phyloP scores from a whole-genome alignment of 2,888 invertebrate species.

The Ypsolopha scabrella region DNA sequence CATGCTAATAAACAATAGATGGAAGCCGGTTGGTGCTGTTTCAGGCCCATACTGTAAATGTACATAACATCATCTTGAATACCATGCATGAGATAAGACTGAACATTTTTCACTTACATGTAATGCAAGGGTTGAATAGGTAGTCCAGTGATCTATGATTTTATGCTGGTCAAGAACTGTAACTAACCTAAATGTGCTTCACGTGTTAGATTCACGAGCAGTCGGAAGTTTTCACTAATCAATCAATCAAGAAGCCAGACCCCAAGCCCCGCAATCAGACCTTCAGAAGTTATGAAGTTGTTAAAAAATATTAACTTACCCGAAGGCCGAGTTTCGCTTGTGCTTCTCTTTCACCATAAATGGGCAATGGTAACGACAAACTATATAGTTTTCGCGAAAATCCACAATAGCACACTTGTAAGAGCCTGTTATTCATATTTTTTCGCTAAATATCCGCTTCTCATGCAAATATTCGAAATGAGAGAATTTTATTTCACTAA shows the following conservation, averaged over 20 bases:
- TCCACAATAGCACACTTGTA: slow-evolving; percentile 28
- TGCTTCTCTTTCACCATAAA: slow-evolving; percentile 17
- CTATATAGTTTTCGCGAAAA: slow-evolving; percentile 21
- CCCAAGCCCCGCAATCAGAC: slow-evolving; percentile 6
- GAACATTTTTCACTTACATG: not conserved
- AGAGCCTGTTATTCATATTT: slow-evolving; percentile 39
- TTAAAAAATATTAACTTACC: slow-evolving; percentile 24
- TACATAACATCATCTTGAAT: no score
- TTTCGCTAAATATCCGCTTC: slow-evolving; percentile 12
- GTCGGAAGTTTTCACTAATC: not conserved
- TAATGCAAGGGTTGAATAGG: no score
- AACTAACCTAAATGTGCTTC: not conserved
- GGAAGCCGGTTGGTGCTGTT: no score
- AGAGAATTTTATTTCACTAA: slow-evolving; percentile 27
- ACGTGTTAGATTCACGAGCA: not conserved
- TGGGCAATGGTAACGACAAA: slow-evolving; percentile 18
- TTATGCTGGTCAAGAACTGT: no score
- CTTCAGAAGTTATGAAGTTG: slow-evolving; percentile 4
- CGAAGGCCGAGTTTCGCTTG: slow-evolving; percentile 39
- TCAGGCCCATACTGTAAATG: no score
- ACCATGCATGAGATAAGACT: not conserved
- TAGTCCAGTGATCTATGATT: not conserved
- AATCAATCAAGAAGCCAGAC: not conserved
- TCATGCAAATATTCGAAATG: slow-evolving; percentile 8
- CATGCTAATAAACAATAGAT: no score